Evolutionary conservation across 2,888 invertebrate species (phyloP), one percentile per base, ranked within the genome.

Genomic region (Teinopalpus imperialis): DNA sequence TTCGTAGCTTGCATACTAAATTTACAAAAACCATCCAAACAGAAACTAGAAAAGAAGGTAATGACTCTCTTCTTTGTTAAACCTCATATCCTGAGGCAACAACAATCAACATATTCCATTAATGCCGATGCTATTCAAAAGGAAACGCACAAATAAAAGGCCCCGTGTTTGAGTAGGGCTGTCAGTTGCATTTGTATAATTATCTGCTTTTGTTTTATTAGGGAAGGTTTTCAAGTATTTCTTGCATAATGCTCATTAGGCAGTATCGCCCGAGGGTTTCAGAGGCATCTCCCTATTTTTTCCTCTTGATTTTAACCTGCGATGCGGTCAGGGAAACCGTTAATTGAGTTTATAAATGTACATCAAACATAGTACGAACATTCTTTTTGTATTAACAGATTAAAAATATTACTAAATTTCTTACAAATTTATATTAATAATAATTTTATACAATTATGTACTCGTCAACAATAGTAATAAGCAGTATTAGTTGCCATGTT

Each of bases 161-260:
- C 43, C 26, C 36, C 43, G 16, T 45, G 45, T 39, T 34, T 20
- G 45, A 39, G 34, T 34, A 39, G 32, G 26, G 16, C 45, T 31
- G 44, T 39, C 37, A 21, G 32, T 39, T 16, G 29, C 34, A 29
- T 45, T 40, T 45, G 40, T 45, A 29, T 45, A 45, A 45, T 45
- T 45, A 45, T 40, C 34, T 40, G 32, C 39, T 34, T 45, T 45
- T 45, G 45, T 45, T 45, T 40, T 39, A 40, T 34, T 44, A 31
- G 37, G 32, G 45, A 40, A 21, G 26, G 39, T 45, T 45, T 34
- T 20, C 24, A 37, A 20, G 34, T 37, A 31, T 31, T 32, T 13
- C 26, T 14, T 27, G 34, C 31, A 45, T 45, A 40, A 45, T 45
- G 39, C 45, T 45, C 45, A 45, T 45, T 45, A 45, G 40, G 45